Base-by-base conservation (phyloP, 2,888 invertebrate species). In the Sinelater perroti region DNA sequence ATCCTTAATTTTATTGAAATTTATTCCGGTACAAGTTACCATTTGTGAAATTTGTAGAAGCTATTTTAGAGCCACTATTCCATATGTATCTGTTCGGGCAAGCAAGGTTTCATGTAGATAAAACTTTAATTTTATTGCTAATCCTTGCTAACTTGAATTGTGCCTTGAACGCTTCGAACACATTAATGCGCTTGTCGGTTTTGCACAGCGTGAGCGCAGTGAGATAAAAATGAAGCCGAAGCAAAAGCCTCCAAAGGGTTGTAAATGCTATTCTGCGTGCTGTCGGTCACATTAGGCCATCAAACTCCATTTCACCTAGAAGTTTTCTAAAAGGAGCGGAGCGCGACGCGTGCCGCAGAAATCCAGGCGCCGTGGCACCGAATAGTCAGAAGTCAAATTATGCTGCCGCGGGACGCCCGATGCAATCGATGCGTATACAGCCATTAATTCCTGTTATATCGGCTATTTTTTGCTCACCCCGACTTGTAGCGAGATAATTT, bases 281-380 rank as follows among this genome's bases (percentile, higher is more conserved):
- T 52, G 52, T 52, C 44, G 33, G 52, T 31, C 52, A 44, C 42
- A 35, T 44, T 24, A 35, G 42, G 31, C 44, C 24, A 31, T 31
- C 17, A 44, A 31, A 44, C 35, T 20, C 33, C 21, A 52, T 52
- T 52, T 52, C 42, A 52, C 52, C 42, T 26, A 44, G 24, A 28
- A 44, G 44, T 52, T 52, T 52, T 18, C 42, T 33, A 24, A 44
- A 52, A 52, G 52, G 52, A n/a, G n/a, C n/a, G n/a, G n/a, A n/a
- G n/a, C n/a, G n/a, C n/a, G n/a, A n/a, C n/a, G n/a, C n/a, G n/a
- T 24, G 24, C 8, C 16, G 13, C 3, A 33, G 10, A 2, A 14
- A 11, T 33, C 8, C 16, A 33, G 33, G 8, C 4, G 21, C 5
- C 14, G 11, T 20, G 13, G n/a, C n/a, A 40, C 13, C 11, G 24